Conservation (phyloP, 2,888 invertebrate species). For the Tetropium fuscum region DNA sequence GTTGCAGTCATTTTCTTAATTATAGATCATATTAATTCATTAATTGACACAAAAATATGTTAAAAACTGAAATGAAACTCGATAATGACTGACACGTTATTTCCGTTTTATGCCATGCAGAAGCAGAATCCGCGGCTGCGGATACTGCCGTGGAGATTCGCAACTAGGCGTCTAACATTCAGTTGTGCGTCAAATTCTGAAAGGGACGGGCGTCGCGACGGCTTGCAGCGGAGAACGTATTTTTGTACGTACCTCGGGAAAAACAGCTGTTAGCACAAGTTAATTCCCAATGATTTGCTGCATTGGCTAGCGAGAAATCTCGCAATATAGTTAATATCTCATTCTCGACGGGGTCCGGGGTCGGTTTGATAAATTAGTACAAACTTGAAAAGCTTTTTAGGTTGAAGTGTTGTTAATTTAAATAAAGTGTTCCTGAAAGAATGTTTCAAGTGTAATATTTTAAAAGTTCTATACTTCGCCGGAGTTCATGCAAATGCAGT, state of each 20-base stretch:
- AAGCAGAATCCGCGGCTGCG: constrained; percentile 38
- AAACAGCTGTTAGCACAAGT: not conserved
- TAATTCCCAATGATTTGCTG: not conserved
- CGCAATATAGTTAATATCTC: not conserved
- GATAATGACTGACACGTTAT: constrained; percentile 7
- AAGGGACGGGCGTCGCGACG: constrained; percentile 26
- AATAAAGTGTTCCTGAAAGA: constrained; percentile 14
- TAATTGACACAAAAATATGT: too few species aligned
- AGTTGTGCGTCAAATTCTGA: constrained; percentile 45
- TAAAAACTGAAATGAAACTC: too few species aligned
- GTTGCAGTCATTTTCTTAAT: too few species aligned
- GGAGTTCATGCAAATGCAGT: constrained; percentile 12
- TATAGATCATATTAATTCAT: too few species aligned
- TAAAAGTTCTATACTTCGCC: constrained; percentile 6
- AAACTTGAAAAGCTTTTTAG: not conserved
- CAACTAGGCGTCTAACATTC: constrained; percentile 36
- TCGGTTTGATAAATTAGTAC: too few species aligned
- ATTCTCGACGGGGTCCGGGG: not conserved
- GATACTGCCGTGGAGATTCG: constrained; percentile 43
- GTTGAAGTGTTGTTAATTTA: not conserved
- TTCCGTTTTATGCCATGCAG: constrained; percentile 25
- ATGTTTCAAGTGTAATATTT: constrained; percentile 14
- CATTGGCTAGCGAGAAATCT: not conserved
- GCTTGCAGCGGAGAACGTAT: not conserved
- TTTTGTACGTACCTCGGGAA: constrained; percentile 8